Percentiles rank a stretch among this genome's conserved stretches.
Evolutionary conservation across 2,797 vertebrate genomes (phyloP).

Genomic region (Mus caroli): DNA sequence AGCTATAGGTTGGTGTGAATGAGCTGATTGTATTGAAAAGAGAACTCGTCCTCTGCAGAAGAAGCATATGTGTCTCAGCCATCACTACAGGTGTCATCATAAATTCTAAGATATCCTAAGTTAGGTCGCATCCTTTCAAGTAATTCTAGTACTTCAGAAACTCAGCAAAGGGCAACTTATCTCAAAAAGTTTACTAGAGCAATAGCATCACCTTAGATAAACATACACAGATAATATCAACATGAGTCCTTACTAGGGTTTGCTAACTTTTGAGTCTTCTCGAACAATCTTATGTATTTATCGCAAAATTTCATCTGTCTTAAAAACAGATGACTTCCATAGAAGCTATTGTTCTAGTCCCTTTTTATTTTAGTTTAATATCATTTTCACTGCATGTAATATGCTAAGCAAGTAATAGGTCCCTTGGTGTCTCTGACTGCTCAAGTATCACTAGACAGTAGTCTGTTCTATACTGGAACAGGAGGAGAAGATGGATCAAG

Average conservation of each 20-base stretch:
- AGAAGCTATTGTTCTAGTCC: not conserved
- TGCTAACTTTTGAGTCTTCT: not conserved
- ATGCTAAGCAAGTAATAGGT: not conserved
- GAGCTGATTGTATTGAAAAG: not conserved
- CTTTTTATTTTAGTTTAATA: not conserved
- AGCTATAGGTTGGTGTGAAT: not conserved
- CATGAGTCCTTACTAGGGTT: not conserved
- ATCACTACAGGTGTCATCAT: not conserved
- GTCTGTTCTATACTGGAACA: not conserved
- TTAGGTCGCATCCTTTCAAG: constrained; percentile 6
- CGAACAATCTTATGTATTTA: not conserved
- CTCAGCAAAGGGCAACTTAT: not conserved
- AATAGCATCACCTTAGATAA: not conserved
- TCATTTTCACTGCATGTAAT: not conserved
- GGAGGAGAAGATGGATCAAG: not conserved
- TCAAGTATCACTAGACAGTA: not conserved
- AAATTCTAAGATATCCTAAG: not conserved
- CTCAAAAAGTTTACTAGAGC: not conserved
- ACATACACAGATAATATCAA: not conserved
- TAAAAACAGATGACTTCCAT: not conserved
- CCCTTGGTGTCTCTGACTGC: not conserved
- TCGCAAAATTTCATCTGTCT: not conserved
- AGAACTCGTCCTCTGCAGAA: not conserved
- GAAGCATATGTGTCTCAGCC: not conserved
- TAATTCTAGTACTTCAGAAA: not conserved